Percentiles rank a stretch among this genome's conserved stretches.
Conservation (phyloP, 2,888 invertebrate genomes). For the Brenthis ino region DNA sequence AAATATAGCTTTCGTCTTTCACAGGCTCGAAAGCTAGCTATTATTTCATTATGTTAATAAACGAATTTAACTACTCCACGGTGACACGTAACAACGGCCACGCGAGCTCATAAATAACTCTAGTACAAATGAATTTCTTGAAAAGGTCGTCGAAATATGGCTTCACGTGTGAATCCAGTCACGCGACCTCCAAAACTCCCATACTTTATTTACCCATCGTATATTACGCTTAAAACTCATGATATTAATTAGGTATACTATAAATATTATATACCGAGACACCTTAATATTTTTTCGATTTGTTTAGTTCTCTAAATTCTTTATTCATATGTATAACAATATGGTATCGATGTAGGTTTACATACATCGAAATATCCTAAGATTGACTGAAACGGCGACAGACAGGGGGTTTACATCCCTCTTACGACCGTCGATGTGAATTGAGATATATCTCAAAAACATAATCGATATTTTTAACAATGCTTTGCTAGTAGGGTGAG, state of each 20-base stretch:
- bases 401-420: slow-evolving; percentile 29
- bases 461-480: slow-evolving; percentile 42
- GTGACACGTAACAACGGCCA: slow-evolving; percentile 54
- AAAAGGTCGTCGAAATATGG: slow-evolving; percentile 79
- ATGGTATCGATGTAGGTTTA: background rate
- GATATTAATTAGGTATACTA: background rate
- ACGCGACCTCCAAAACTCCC: slow-evolving; percentile 66
- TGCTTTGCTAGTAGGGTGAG: slow-evolving; percentile 44
- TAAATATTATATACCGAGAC: background rate
- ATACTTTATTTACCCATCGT: slow-evolving; percentile 58
- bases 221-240: slow-evolving; percentile 41
- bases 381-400: slow-evolving; percentile 3
- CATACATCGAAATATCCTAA: slow-evolving; percentile 5
- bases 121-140: slow-evolving; percentile 75
- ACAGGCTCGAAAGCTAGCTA: slow-evolving; percentile 27
- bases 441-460: slow-evolving; percentile 41
- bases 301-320: too few relatives aligned
- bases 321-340: too few relatives aligned
- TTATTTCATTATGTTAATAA: slow-evolving; percentile 48
- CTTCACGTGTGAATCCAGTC: slow-evolving; percentile 71
- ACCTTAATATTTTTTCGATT: background rate
- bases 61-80: slow-evolving; percentile 62
- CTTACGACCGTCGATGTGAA: slow-evolving; percentile 39
- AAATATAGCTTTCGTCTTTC: slow-evolving; percentile 24
- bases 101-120: slow-evolving; percentile 64